Base-by-base conservation (phyloP, 2,888 invertebrate genomes). In the Cephalotes varians region DNA sequence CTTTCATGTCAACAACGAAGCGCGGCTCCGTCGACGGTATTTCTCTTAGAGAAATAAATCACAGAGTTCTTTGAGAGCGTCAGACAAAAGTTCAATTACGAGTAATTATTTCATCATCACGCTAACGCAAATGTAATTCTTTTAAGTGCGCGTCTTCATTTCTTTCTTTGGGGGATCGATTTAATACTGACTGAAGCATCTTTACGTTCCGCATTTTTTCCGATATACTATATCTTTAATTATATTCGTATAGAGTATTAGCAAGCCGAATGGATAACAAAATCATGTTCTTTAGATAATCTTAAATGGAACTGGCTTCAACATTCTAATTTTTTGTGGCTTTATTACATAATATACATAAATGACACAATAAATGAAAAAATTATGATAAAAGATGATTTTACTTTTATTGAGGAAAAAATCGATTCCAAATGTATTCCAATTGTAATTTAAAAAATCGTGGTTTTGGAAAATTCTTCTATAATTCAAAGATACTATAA, bases 71-170 rank as follows among this genome's bases (percentile, higher is more conserved):
- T 69, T 69, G 77, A 77, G 18, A 18, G 12, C 54, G 67, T 10
- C 31, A 15, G 25, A 69, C 69, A 77, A 77, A 56, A 77, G 69
- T 77, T 77, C 56, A 69, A 77, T 77, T 77, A 77, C 44, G 44
- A 77, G 44, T 77, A 77, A 77, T 77, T 77, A 77, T 77, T 77
- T 69, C 7, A 74, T 86, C 51, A 64, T 31, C 34, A 69, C 56
- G 64, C 31, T 69, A 49, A 74, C 31, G 65, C 60, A 79, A 79
- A 82, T 64, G 62, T 31, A 65, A 80, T 10, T 28, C 67, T 56
- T 56, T 60, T 77, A 47, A 47, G 21, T 44, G 69, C 21, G 10
- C 9, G 5, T 51, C 37, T 51, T 12, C n/a, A 1, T 15, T 40
- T 49, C 3, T 44, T 15, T 18, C 6, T 34, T 34, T 60, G 12